These are phyloP conservation scores for Paralichthys olivaceus DNA, from an alignment of 2,113 vertebrate genomes.

Conservation along the genomic window DNA sequence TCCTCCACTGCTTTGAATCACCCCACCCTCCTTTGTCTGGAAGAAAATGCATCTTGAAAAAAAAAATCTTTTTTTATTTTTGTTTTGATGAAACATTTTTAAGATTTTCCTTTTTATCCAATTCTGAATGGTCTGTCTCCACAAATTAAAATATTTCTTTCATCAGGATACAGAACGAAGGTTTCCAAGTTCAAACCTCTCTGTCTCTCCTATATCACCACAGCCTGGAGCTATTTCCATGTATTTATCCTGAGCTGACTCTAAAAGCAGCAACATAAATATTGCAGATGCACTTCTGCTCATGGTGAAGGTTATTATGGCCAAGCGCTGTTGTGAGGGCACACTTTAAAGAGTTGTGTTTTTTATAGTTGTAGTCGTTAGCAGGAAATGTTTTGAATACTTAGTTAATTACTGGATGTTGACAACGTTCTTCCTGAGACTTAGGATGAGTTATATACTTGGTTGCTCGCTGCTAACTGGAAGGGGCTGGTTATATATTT, in stretches of 20 bases:
- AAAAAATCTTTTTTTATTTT: not conserved
- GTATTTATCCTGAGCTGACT: slow-evolving; percentile 37
- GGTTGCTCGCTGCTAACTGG: not conserved
- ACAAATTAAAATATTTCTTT: not conserved
- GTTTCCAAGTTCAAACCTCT: slow-evolving; percentile 12
- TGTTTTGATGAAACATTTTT: not conserved
- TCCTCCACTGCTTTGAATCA: slow-evolving; percentile 41
- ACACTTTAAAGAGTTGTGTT: slow-evolving; percentile 43
- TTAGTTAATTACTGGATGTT: slow-evolving; percentile 57
- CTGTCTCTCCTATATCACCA: not conserved
- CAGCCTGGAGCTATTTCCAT: slow-evolving; percentile 15
- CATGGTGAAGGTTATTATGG: slow-evolving; percentile 49
- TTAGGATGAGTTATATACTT: slow-evolving; percentile 8
- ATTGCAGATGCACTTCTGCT: slow-evolving; percentile 56
- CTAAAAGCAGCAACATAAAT: slow-evolving; percentile 51
- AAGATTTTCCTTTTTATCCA: no score
- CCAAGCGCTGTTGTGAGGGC: slow-evolving; percentile 10
- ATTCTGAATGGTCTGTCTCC: not conserved
- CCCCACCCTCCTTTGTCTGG: slow-evolving; percentile 7
- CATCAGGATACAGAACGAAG: not conserved
- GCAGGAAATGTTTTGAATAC: slow-evolving; percentile 37
- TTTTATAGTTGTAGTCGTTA: slow-evolving; percentile 31
- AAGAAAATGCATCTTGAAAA: slow-evolving; percentile 2
- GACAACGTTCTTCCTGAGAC: slow-evolving; percentile 35
- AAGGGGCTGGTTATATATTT: not conserved